Conservation (phyloP, 2,113 vertebrate species). For the Ifrita kowaldi region DNA sequence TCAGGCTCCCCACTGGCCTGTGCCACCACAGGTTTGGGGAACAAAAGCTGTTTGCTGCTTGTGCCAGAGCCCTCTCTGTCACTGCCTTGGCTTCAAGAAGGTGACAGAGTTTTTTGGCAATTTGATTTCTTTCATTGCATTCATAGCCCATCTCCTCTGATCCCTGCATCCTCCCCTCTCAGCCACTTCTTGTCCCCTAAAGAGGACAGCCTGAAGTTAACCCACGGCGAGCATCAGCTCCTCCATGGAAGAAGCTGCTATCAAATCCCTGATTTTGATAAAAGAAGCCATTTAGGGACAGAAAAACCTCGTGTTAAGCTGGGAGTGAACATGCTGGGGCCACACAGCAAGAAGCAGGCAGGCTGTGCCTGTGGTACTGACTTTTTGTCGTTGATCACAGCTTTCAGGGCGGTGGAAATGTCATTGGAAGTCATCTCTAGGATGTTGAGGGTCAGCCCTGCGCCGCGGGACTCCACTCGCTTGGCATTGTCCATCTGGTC, state of each 20-base stretch:
- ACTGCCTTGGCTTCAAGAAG: neutral
- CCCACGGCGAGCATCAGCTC: neutral
- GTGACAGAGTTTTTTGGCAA: neutral
- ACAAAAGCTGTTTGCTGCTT: neutral
- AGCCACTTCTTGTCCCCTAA: neutral
- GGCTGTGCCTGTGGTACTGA: slow-evolving; percentile 45
- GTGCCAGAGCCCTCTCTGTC: neutral
- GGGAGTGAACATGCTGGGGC: neutral
- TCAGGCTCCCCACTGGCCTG: neutral
- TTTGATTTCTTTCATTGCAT: neutral
- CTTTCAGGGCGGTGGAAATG: slow-evolving; percentile 76
- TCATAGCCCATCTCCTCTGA: neutral
- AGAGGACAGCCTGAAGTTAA: neutral
- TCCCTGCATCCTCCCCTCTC: neutral
- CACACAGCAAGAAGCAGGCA: neutral
- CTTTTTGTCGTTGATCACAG: slow-evolving; percentile 85
- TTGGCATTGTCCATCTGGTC: slow-evolving; percentile 89
- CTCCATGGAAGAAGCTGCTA: neutral
- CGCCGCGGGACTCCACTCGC: slow-evolving; percentile 76
- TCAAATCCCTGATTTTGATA: neutral
- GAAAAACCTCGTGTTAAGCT: neutral
- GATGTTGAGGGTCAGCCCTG: slow-evolving; percentile 80
- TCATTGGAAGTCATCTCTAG: slow-evolving; percentile 75
- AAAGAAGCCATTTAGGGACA: neutral
- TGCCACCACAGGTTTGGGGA: neutral